Percentiles rank a stretch among this genome's conserved stretches.
phyloP scores from a whole-genome alignment of 2,113 vertebrate species.

The Nibea coibor region DNA sequence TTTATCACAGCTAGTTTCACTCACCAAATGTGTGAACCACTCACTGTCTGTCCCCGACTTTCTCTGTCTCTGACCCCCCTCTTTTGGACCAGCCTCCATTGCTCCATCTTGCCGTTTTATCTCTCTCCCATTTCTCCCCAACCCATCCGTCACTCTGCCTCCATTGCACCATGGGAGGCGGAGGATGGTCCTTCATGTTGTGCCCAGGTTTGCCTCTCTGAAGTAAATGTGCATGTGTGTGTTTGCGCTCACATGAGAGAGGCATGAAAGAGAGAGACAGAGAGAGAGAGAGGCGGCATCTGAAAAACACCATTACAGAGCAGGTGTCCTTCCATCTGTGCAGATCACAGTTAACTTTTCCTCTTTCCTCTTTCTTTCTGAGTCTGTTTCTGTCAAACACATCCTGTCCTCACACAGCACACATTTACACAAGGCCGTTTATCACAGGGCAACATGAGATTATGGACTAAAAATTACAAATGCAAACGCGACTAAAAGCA shows the following conservation, averaged over 20 bases:
- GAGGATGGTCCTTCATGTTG: slow-evolving; percentile 72
- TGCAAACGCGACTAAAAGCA: slow-evolving; percentile 5
- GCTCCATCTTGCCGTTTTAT: slow-evolving; percentile 71
- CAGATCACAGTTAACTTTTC: slow-evolving; percentile 67
- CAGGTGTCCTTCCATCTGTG: slow-evolving; percentile 81
- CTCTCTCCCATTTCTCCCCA: slow-evolving; percentile 68
- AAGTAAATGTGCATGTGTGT: slow-evolving; percentile 55
- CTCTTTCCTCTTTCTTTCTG: neutral
- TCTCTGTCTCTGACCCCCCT: slow-evolving; percentile 39
- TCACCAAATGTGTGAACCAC: slow-evolving; percentile 61
- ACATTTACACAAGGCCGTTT: slow-evolving; percentile 42
- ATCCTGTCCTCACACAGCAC: slow-evolving; percentile 23
- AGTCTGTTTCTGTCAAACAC: slow-evolving; percentile 25
- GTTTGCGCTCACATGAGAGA: slow-evolving; percentile 20
- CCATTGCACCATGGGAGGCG: slow-evolving; percentile 63
- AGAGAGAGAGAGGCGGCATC: slow-evolving; percentile 50
- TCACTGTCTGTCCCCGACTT: slow-evolving; percentile 49
- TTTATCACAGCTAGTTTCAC: slow-evolving; percentile 60
- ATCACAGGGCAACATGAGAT: slow-evolving; percentile 46
- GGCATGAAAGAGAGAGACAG: slow-evolving; percentile 55
- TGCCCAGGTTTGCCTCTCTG: slow-evolving; percentile 75
- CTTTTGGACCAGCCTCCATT: slow-evolving; percentile 58
- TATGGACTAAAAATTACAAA: slow-evolving; percentile 42
- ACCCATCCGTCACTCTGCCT: slow-evolving; percentile 68
- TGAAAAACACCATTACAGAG: slow-evolving; percentile 72